Evolutionary conservation across 2,113 vertebrate genomes (phyloP).

Genomic region (Cervus canadensis): DNA sequence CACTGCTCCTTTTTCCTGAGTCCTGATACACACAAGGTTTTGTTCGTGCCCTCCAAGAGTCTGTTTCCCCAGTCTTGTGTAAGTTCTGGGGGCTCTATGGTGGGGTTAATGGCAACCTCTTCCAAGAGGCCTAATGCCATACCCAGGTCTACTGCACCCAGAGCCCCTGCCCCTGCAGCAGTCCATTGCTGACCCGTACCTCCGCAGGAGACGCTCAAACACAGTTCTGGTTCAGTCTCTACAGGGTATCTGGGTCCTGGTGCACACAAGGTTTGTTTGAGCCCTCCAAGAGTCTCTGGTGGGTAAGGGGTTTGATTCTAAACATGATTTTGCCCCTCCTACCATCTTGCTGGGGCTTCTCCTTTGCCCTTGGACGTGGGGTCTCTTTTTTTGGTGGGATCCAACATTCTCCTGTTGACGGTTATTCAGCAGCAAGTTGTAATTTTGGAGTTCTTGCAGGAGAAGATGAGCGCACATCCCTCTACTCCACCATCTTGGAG

Average conservation of each 20-base stretch:
- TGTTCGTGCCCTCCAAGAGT: background rate
- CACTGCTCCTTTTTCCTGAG: background rate
- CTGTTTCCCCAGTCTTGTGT: background rate
- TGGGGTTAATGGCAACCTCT: background rate
- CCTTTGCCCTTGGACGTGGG: background rate
- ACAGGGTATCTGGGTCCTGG: background rate
- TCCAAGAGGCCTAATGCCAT: background rate
- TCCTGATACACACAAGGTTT: background rate
- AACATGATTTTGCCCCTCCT: background rate
- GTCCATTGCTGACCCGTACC: fast-evolving
- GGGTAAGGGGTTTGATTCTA: background rate
- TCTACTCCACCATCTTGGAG: background rate
- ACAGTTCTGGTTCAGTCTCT: background rate
- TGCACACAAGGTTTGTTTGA: background rate
- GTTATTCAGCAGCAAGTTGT: background rate
- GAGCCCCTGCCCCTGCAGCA: background rate
- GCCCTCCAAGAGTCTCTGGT: background rate
- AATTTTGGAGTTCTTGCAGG: background rate
- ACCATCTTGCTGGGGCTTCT: background rate
- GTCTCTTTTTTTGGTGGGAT: background rate
- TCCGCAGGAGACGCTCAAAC: background rate
- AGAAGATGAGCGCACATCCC: background rate
- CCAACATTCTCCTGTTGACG: background rate
- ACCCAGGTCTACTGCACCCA: background rate
- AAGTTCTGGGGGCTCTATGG: background rate